Base-by-base conservation (phyloP, 2,113 vertebrate species). In the Hirundichthys speculiger region DNA sequence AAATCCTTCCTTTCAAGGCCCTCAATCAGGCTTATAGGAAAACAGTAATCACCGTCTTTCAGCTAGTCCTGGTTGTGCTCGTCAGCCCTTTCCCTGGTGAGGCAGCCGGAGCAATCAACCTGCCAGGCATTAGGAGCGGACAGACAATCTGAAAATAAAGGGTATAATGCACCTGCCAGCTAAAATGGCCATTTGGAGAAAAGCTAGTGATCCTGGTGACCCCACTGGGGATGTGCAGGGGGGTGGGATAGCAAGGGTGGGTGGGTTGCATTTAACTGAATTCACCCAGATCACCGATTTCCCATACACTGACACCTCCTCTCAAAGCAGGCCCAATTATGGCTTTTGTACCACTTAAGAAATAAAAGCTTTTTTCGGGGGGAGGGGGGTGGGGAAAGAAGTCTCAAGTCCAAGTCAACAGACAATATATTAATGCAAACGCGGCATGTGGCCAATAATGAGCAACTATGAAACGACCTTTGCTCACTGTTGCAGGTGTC, bases 31-130 rank as follows among this genome's bases (percentile, higher is more conserved):
- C 95, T 97, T 95, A 96, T 97, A 99, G 96, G 98, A 99, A 99
- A 99, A 99, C 96, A 99, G 96, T 98, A 99, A 99, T 99, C 98
- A 99, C 95, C 96, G 97, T 98, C 97, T 98, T 98, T 98, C 96
- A 98, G 95, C 94, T 90, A 93, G 79, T 95, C 94, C 94, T 92
- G 93, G 94, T 93, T 88, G 91, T 91, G 94, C 96, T 96, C 94
- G 94, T 95, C 95, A 96, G 95, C 95, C 96, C 95, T 96, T 95
- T 97, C 95, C 95, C 94, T 75, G 94, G 95, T 93, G 96, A 96
- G 95, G 96, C 95, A 96, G 95, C 95, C 96, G 92, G 93, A 96
- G 96, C 98, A 98, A 99, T 99, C 97, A 99, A 99, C 96, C 96
- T 99, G 98, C 96, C 96, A 98, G 95, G 96, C 98, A 98, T 98